A percentile compares a stretch with the other conserved stretches of the same genome.
phyloP scores from a whole-genome alignment of 2,113 vertebrate genomes.

The Lampris incognitus region DNA sequence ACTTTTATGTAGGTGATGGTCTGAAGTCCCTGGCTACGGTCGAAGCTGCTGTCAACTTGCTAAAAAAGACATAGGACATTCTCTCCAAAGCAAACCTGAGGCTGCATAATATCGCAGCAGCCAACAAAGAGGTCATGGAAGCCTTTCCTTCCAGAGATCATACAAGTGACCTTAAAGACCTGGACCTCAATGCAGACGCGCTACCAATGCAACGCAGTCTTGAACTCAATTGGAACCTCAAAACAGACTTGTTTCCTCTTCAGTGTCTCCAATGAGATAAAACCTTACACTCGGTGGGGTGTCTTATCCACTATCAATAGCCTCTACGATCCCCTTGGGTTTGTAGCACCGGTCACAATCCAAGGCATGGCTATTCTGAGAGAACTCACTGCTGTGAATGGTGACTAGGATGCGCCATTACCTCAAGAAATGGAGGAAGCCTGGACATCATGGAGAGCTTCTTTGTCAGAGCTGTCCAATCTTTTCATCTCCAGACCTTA shows the following conservation, averaged over 20 bases:
- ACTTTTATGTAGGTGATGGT: slow-evolving; percentile 15
- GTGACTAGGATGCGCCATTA: no score
- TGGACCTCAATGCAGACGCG: no score
- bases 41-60: slow-evolving; percentile 15
- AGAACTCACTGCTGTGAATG: no score
- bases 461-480: slow-evolving; percentile 1
- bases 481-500: slow-evolving; percentile 11
- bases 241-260: no score
- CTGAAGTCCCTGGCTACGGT: slow-evolving; percentile 30
- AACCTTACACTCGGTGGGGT: no score
- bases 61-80: slow-evolving; percentile 27
- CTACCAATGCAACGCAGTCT: no score
- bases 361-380: no score
- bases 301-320: no score
- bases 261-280: no score
- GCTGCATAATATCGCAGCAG: slow-evolving; percentile 42
- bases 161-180: slow-evolving; percentile 14
- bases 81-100: slow-evolving; percentile 33
- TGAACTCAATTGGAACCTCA: no score
- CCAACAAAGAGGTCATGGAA: slow-evolving; percentile 38
- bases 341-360: no score
- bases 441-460: slow-evolving; percentile 29
- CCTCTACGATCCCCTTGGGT: no score
- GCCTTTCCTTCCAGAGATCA: slow-evolving; percentile 35
- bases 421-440: slow-evolving; percentile 7